Evolutionary conservation across 1,140 invertebrate species (phyloP).

Genomic region (Mizuhopecten yessoensis): DNA sequence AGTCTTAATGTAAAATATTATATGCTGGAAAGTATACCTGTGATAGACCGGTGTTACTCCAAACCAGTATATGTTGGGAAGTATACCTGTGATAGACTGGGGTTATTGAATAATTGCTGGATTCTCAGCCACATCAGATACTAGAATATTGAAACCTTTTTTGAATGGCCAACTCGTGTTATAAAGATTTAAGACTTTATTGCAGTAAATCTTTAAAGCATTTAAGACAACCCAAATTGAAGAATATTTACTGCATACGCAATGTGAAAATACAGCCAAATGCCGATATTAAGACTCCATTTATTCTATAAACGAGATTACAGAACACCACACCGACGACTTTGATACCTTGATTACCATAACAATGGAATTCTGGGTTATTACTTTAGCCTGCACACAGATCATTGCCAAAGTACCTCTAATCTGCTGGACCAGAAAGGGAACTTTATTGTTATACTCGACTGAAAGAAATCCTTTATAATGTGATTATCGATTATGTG

Average conservation of each 20-base stretch:
- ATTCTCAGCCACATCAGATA: no score
- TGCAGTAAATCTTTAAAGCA: no score
- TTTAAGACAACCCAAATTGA: neutral
- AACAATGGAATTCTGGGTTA: neutral
- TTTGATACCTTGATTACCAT: neutral
- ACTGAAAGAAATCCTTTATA: constrained; percentile 28
- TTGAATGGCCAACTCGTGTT: no score
- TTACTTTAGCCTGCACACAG: neutral
- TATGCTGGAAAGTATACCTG: no score
- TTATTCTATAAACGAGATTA: constrained; percentile 12
- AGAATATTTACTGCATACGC: neutral
- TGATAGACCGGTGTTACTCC: no score
- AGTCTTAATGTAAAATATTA: no score
- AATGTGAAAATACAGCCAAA: neutral
- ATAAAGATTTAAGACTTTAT: no score
- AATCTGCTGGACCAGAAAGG: neutral
- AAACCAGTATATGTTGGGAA: no score
- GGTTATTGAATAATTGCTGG: no score
- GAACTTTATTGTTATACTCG: neutral
- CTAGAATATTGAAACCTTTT: no score
- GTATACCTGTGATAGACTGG: no score
- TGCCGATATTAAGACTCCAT: neutral
- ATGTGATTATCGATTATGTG: constrained; percentile 18
- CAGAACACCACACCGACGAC: neutral
- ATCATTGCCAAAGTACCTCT: neutral